Percentiles rank a stretch among this genome's conserved stretches.
Evolutionary conservation across 1,140 invertebrate species (phyloP).

Genomic region (Andricus grossulariae): DNA sequence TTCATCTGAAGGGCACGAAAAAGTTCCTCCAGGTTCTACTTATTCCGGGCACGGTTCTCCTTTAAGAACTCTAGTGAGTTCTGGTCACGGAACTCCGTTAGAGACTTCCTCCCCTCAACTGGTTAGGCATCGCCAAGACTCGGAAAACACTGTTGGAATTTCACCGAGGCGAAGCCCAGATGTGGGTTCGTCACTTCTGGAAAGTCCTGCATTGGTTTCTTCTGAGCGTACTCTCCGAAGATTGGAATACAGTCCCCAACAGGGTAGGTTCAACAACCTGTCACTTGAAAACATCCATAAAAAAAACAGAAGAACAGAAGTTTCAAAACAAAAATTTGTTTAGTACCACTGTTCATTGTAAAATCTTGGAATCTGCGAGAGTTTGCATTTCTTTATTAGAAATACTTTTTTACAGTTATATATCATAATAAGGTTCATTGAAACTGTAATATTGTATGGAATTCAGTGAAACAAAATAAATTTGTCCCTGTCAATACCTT

Average conservation of each 20-base stretch:
- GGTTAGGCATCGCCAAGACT: constrained; percentile 64
- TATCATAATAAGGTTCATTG: too few relatives aligned
- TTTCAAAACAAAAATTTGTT: background rate
- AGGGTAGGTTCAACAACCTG: constrained; percentile 58
- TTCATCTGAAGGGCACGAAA: constrained; percentile 64
- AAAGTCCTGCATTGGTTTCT: constrained; percentile 59
- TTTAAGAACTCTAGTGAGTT: constrained; percentile 64
- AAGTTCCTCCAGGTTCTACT: constrained; percentile 59
- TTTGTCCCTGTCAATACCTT: too few relatives aligned
- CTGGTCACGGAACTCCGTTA: constrained; percentile 64
- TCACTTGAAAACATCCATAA: background rate
- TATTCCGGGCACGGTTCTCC: constrained; percentile 65
- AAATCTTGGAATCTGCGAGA: too few relatives aligned
- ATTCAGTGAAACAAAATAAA: too few relatives aligned
- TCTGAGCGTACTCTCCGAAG: constrained; percentile 60
- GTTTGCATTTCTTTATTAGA: too few relatives aligned
- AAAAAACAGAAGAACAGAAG: background rate
- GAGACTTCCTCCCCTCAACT: constrained; percentile 60
- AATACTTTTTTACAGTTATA: too few relatives aligned
- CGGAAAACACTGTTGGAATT: constrained; percentile 58
- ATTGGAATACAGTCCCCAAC: constrained; percentile 65
- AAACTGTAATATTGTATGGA: too few relatives aligned
- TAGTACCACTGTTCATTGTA: too few relatives aligned
- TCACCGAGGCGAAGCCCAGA: constrained; percentile 61
- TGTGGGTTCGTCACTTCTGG: constrained; percentile 58